Base-by-base conservation (phyloP, 2,797 vertebrate genomes). In the Poeciliopsis infans region DNA sequence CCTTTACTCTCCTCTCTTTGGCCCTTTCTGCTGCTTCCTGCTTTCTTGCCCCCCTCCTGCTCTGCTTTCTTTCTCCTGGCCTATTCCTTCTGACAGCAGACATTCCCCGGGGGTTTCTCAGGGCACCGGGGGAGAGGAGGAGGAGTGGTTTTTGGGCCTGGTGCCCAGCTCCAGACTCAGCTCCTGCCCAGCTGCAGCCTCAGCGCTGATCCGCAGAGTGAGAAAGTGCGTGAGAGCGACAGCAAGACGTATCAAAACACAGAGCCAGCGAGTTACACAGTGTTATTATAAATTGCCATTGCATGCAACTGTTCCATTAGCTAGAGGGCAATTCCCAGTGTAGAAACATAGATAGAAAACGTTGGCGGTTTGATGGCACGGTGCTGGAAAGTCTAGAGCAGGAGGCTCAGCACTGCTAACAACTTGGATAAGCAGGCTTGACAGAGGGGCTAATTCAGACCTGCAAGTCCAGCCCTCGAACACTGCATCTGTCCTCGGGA, bases 141-240 rank as follows among this genome's bases (percentile, higher is more conserved):
- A 86, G 88, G 87, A 76, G 55, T 64, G 83, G 79, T 91, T 71
- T 91, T 88, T 92, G 90, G 92, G 92, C 90, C 81, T 47, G 13
- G 68, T 91, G 91, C 90, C 93, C 89, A 80, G 89, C 86, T 92
- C 81, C 83, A 86, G 86, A 84, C 90, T 90, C 77, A 88, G 87
- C 88, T 86, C 81, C 15, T 91, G 88, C 89, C 92, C 93, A 90
- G 90, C 92, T 94, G 92, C 88, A 92, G 89, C 87, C 87, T 90
- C 83, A 88, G 77, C 79, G 46, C 84, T 86, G 86, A 92, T 90
- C 91, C 92, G 75, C 73, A 75, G 59, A 89, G 85, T 39, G 83
- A 87, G 86, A 82, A 81, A 82, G 91, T 89, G 87, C 87, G 92
- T 92, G 89, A 92, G 88, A 94, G 87, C 86, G 71, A 75, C 46